Percentiles rank a stretch among this genome's conserved stretches.
phyloP scores from a whole-genome alignment of 92 coral and sea anemone species.

The Heteractis magnifica region DNA sequence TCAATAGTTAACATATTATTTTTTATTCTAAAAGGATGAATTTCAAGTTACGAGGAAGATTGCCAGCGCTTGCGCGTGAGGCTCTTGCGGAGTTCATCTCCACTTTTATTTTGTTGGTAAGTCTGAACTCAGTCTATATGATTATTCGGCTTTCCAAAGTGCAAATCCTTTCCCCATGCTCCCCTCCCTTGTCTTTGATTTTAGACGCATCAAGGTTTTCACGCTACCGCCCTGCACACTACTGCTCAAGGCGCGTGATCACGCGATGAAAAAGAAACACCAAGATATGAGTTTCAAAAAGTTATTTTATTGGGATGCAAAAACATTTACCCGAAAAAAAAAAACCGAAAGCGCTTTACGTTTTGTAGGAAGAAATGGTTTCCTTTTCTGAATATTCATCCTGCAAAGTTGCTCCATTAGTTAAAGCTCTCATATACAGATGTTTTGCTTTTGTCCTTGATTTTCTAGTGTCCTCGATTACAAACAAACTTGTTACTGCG shows the following conservation, averaged over 20 bases:
- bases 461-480: neutral
- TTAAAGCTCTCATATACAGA: neutral
- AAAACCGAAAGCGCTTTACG: neutral
- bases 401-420: neutral
- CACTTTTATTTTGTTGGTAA: conserved; percentile 57
- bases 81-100: conserved; percentile 54
- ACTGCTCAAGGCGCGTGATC: no score
- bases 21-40: conserved; percentile 3
- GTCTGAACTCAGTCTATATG: neutral
- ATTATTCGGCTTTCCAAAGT: neutral
- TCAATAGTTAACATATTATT: neutral
- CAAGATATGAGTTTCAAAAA: no score
- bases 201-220: no score
- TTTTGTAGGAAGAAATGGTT: no score
- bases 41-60: conserved; percentile 3
- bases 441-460: neutral
- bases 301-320: no score
- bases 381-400: no score
- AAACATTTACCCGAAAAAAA: neutral
- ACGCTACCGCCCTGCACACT: neutral
- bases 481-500: neutral
- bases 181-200: neutral
- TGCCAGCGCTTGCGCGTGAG: conserved; percentile 50
- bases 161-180: neutral
- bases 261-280: no score